Evolutionary conservation across 1,140 invertebrate genomes (phyloP).

Genomic region (Drosophila takahashii): DNA sequence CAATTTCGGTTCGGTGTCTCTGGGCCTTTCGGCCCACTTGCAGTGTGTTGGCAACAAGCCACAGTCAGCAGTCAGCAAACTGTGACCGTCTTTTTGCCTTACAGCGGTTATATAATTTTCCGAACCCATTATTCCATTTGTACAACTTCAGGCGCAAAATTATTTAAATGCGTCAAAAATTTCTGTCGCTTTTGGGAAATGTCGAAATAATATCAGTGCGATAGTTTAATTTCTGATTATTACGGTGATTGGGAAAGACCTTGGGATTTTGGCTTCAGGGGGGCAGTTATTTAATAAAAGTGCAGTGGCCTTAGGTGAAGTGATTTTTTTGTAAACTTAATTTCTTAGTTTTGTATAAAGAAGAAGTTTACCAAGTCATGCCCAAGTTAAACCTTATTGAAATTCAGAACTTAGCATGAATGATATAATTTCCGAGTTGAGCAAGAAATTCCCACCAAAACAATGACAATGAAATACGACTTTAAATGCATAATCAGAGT

Average conservation of each 20-base stretch:
- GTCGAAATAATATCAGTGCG: constrained; percentile 54
- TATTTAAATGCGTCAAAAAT: constrained; percentile 70
- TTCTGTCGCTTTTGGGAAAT: constrained; percentile 53
- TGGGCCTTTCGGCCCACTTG: constrained; percentile 28
- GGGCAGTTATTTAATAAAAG: constrained; percentile 64
- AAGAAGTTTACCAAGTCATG: not conserved
- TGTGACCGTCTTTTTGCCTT: constrained; percentile 57
- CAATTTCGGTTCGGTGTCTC: constrained; percentile 40
- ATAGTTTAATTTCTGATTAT: constrained; percentile 49
- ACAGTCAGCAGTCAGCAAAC: constrained; percentile 54
- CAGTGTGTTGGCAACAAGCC: constrained; percentile 3
- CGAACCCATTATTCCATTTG: constrained; percentile 76
- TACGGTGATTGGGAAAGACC: constrained; percentile 52
- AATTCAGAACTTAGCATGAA: constrained; percentile 2
- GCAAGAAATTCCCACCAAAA: constrained; percentile 25
- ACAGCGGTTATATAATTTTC: constrained; percentile 72
- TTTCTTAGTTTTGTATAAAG: not conserved
- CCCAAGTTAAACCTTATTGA: not conserved
- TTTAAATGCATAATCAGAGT: not conserved
- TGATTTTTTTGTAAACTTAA: not conserved
- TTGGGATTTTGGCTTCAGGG: constrained; percentile 29
- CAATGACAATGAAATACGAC: constrained; percentile 14
- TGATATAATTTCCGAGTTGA: constrained; percentile 10
- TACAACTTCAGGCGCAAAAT: constrained; percentile 69
- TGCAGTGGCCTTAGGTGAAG: constrained; percentile 42